phyloP scores from a whole-genome alignment of 2,113 vertebrate species.

The Lucifuga dentata region DNA sequence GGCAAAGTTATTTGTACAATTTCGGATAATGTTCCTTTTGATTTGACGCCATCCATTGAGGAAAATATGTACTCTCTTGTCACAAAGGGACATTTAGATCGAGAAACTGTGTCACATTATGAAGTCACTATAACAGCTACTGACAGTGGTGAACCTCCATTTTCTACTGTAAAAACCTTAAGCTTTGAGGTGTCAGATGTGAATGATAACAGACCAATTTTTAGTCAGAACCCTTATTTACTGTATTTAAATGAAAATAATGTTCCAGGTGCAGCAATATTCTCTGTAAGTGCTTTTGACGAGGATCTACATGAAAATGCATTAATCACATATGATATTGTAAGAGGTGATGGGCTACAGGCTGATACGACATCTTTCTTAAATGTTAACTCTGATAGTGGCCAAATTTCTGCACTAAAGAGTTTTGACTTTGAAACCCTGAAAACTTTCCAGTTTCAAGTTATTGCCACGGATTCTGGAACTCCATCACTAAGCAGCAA shows the following conservation, averaged over 20 bases:
- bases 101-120: slow-evolving; percentile 77
- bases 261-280: slow-evolving; percentile 52
- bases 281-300: slow-evolving; percentile 70
- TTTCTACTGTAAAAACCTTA: slow-evolving; percentile 70
- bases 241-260: slow-evolving; percentile 78
- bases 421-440: slow-evolving; percentile 75
- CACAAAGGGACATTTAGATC: slow-evolving; percentile 65
- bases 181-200: slow-evolving; percentile 78
- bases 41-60: slow-evolving; percentile 72
- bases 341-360: background rate
- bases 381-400: slow-evolving; percentile 71
- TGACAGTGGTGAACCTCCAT: slow-evolving; percentile 65
- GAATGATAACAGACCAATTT: slow-evolving; percentile 78
- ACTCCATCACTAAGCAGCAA: slow-evolving; percentile 57
- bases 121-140: slow-evolving; percentile 75
- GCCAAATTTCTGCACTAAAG: slow-evolving; percentile 61
- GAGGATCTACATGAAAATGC: slow-evolving; percentile 70
- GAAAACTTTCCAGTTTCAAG: slow-evolving; percentile 70
- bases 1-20: slow-evolving; percentile 69
- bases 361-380: slow-evolving; percentile 56
- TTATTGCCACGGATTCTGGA: slow-evolving; percentile 55
- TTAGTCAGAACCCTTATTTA: slow-evolving; percentile 44
- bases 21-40: slow-evolving; percentile 67
- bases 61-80: slow-evolving; percentile 78
- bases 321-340: slow-evolving; percentile 62